Evolutionary conservation across 2,113 vertebrate species (phyloP).

Genomic region (Clarias batrachus): DNA sequence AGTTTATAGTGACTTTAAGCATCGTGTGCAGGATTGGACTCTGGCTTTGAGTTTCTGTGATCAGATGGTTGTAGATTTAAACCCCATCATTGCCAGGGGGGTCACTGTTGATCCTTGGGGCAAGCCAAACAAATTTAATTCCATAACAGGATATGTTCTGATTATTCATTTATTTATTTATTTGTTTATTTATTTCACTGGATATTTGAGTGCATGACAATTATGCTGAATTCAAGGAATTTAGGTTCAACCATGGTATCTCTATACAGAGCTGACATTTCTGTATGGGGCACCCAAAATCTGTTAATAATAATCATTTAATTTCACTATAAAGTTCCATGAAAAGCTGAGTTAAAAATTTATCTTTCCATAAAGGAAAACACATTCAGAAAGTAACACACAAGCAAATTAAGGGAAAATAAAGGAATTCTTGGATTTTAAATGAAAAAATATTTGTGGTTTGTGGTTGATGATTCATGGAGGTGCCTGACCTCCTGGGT

Average conservation of each 20-base stretch:
- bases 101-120: not conserved
- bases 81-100: not conserved
- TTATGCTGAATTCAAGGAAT: not conserved
- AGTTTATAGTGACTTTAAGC: not conserved
- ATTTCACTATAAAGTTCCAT: not conserved
- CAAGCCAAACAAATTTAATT: not conserved
- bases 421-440: not conserved
- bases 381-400: not conserved
- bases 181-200: not conserved
- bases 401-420: not conserved
- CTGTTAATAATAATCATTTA: not conserved
- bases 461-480: conserved; percentile 38
- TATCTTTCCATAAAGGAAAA: not conserved
- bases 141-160: not conserved
- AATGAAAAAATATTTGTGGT: conserved; percentile 4
- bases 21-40: not conserved
- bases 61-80: not conserved
- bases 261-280: not conserved
- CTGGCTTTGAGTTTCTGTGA: not conserved
- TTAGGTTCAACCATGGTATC: not conserved
- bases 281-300: not conserved
- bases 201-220: not conserved
- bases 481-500: conserved; percentile 32
- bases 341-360: not conserved
- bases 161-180: not conserved